phyloP scores from a whole-genome alignment of 92 coral and sea anemone genomes.

The Scolanthus callimorphus region DNA sequence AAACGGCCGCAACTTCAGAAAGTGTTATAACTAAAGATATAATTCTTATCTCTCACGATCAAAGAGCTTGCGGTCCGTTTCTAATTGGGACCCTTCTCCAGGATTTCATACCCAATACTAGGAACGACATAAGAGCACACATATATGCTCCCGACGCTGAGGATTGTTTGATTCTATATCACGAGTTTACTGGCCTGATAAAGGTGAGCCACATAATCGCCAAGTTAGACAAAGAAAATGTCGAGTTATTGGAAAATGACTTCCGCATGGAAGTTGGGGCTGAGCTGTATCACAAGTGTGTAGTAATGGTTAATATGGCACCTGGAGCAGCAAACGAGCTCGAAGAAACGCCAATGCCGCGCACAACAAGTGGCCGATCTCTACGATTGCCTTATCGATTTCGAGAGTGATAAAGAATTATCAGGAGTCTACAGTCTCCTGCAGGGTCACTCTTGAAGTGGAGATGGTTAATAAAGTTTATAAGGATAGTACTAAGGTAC shows the following conservation, averaged over 20 bases:
- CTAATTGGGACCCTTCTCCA: no score
- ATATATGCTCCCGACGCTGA: constrained; percentile 31
- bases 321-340: not conserved
- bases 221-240: constrained; percentile 13
- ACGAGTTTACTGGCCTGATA: constrained; percentile 29
- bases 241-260: constrained; percentile 18
- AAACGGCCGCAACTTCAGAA: no score
- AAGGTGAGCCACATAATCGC: constrained; percentile 26
- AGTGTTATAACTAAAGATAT: no score
- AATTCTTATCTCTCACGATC: no score
- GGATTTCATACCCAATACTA: no score
- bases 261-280: constrained; percentile 24
- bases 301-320: constrained; percentile 15
- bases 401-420: no score
- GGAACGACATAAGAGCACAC: constrained; percentile 18
- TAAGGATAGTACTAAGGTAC: no score
- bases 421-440: no score
- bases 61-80: no score
- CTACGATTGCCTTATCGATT: constrained; percentile 22
- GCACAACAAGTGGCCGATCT: constrained; percentile 27
- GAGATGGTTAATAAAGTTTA: no score
- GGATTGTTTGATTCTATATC: constrained; percentile 33
- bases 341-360: constrained; percentile 18
- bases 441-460: no score
- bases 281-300: constrained; percentile 25